Percentiles rank a stretch among this genome's conserved stretches.
Evolutionary conservation across 1,140 invertebrate species (phyloP).

Genomic region (Bombus sibiricus): DNA sequence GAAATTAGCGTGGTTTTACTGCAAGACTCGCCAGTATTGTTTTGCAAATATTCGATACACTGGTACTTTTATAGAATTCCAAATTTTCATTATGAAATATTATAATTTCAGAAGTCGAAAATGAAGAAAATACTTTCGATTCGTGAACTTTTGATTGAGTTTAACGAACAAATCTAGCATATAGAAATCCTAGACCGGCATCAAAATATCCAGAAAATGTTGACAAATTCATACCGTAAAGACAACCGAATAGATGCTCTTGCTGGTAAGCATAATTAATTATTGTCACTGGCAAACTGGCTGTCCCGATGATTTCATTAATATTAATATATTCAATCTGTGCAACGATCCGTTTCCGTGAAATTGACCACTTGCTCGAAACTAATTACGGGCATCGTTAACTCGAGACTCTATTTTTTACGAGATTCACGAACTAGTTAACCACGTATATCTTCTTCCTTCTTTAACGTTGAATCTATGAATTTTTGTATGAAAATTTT

Average conservation of each 20-base stretch:
- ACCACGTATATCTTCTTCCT: neutral
- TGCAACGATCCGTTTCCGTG: neutral
- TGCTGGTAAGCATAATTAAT: neutral
- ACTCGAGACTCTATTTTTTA: neutral
- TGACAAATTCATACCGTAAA: no score
- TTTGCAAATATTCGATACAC: neutral
- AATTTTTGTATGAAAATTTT: neutral
- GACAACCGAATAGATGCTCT: no score
- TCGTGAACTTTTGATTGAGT: no score
- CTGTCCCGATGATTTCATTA: neutral
- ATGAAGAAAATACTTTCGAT: no score
- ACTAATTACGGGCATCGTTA: neutral
- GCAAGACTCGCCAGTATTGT: neutral
- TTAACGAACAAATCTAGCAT: neutral
- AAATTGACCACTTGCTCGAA: constrained; percentile 9
- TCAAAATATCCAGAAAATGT: neutral
- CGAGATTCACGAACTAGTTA: neutral
- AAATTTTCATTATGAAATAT: neutral
- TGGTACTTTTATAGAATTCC: no score
- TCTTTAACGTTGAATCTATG: neutral
- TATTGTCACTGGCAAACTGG: neutral
- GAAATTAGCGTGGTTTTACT: constrained; percentile 11
- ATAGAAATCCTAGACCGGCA: neutral
- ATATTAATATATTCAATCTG: constrained; percentile 10
- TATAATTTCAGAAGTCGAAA: neutral